Evolutionary conservation across 1,140 invertebrate species (phyloP).

Genomic region (Riptortus pedestris): DNA sequence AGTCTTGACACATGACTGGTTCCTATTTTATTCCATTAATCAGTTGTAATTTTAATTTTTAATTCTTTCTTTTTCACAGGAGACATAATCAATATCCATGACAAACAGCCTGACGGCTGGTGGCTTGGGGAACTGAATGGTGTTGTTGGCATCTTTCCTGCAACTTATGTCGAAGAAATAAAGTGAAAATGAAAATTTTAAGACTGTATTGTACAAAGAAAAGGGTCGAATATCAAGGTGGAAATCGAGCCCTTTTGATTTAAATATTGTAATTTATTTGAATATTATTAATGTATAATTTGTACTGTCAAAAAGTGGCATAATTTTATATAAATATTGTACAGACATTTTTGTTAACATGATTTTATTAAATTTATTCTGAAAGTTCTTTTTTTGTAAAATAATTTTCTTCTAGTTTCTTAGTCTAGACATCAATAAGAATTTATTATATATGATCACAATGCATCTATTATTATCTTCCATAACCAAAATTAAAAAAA

Average conservation of each 20-base stretch:
- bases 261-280: conserved; percentile 12
- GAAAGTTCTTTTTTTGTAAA: too few species aligned
- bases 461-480: too few species aligned
- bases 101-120: conserved; percentile 89
- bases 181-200: conserved; percentile 17
- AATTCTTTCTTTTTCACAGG: conserved; percentile 51
- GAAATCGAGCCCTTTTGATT: neutral
- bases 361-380: conserved; percentile 12
- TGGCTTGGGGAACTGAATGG: conserved; percentile 84
- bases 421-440: too few species aligned
- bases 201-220: conserved; percentile 13
- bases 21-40: too few species aligned
- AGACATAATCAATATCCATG: conserved; percentile 77
- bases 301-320: neutral
- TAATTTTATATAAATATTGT: conserved; percentile 16
- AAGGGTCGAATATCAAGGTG: neutral
- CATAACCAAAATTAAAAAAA: too few species aligned
- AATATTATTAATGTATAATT: neutral
- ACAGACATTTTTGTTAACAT: conserved; percentile 1
- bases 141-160: conserved; percentile 79
- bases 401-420: too few species aligned
- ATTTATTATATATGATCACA: too few species aligned
- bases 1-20: too few species aligned
- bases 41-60: too few species aligned
- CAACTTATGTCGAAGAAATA: conserved; percentile 75